Percentiles rank a stretch among this genome's conserved stretches.
Evolutionary conservation across 2,797 vertebrate species (phyloP).

Genomic region (Lacerta agilis): DNA sequence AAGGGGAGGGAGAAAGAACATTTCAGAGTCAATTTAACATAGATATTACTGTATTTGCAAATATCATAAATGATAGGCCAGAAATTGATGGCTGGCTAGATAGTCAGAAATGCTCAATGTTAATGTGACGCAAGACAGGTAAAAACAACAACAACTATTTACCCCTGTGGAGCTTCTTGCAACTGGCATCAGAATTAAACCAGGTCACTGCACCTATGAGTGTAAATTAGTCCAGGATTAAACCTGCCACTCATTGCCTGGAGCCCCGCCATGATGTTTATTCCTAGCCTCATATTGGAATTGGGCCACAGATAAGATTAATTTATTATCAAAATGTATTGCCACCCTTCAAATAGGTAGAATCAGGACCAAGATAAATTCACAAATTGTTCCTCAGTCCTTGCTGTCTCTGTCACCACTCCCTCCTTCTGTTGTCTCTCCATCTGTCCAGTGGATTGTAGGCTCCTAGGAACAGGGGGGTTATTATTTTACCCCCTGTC

Average conservation of each 20-base stretch:
- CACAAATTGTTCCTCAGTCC: not conserved
- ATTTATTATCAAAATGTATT: too few species aligned
- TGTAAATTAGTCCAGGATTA: not conserved
- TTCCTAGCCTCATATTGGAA: too few species aligned
- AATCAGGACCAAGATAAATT: not conserved
- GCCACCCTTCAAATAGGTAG: too few species aligned
- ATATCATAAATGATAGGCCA: too few species aligned
- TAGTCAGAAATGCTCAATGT: not conserved
- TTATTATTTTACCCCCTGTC: not conserved
- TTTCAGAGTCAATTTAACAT: too few species aligned
- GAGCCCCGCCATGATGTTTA: not conserved
- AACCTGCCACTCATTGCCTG: not conserved
- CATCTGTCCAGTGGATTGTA: not conserved
- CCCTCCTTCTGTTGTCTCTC: not conserved
- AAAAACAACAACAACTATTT: not conserved
- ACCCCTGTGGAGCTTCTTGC: not conserved
- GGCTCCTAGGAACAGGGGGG: not conserved
- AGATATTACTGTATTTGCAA: too few species aligned
- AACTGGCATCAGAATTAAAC: not conserved
- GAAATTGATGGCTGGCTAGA: too few species aligned
- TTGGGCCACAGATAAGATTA: too few species aligned
- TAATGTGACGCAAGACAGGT: not conserved
- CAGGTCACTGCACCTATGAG: not conserved
- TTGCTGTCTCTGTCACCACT: not conserved
- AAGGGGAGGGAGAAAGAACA: too few species aligned